Evolutionary conservation across 1,140 invertebrate species (phyloP), one percentile per base, ranked within the genome.

Genomic region (Frieseomelitta varia): DNA sequence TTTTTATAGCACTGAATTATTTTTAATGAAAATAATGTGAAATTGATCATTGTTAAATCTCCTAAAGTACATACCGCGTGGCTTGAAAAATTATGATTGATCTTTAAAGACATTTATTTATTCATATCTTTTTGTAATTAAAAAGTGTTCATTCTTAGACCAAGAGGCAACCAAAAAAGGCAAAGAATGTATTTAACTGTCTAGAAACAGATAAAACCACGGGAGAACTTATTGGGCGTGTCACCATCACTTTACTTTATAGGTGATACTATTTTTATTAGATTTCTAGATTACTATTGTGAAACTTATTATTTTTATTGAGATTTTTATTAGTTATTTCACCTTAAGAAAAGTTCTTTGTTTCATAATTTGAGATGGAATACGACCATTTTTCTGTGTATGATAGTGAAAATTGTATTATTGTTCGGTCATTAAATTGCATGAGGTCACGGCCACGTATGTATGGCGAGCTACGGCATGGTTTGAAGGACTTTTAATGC

Each of bases 361-460:
- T 14, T 53, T 53, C 3, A 1, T 34, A 10, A 8, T n/a, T 61
- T 0, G 56, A 76, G n/a, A 14, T 61, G 8, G 17, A 11, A n/a
- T 39, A 39, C 15, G 8, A 12, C 21, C 14, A 14, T n/a, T n/a
- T 39, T 76, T n/a, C 2, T 24, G 1, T 3, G 17, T 34, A 34
- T 17, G 4, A 12, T 27, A 53, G 17, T 53, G 15, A 53, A 61
- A 53, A 78, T 34, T 78, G 12, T 76, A 30, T 34, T 55, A 51
- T 53, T 67, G 11, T 72, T 61, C 19, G 53, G 47, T 71, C 73
- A 76, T 63, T 81, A 75, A 74, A 61, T 75, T 2, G 21, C 51
- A 71, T 72, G 79, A 69, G 83, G 75, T 87, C 86, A 87, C 21
- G 86, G 84, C 47, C 85, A 39, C 24, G 61, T 56, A 21, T 81